phyloP scores from a whole-genome alignment of 2,113 vertebrate genomes.

The Tautogolabrus adspersus region DNA sequence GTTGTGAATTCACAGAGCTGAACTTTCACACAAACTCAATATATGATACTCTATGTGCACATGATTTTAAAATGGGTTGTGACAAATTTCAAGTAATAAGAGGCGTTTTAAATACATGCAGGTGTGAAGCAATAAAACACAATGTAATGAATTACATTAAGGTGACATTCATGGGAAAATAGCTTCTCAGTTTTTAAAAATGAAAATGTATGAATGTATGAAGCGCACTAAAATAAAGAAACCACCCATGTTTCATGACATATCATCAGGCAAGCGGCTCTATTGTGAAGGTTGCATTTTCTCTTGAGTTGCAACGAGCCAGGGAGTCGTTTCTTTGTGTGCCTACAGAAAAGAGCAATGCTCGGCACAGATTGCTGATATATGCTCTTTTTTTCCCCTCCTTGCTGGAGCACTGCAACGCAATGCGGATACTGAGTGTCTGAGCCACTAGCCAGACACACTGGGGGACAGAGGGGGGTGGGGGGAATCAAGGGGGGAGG shows the following conservation, averaged over 20 bases:
- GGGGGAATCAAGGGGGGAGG: background rate
- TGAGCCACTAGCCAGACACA: conserved; percentile 83
- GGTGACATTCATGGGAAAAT: background rate
- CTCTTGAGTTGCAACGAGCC: conserved; percentile 45
- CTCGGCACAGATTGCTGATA: conserved; percentile 84
- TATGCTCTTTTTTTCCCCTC: conserved; percentile 78
- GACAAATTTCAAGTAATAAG: background rate
- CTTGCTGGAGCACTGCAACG: conserved; percentile 80
- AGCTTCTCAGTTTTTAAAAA: background rate
- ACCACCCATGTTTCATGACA: conserved; percentile 15
- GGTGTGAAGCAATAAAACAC: background rate
- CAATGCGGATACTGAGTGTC: conserved; percentile 86
- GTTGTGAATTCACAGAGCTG: conserved; percentile 4
- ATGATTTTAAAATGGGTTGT: background rate
- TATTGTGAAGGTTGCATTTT: conserved; percentile 39
- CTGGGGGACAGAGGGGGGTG: conserved; percentile 64
- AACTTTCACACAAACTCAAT: conserved; percentile 14
- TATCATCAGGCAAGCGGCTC: conserved; percentile 17
- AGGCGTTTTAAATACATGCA: background rate
- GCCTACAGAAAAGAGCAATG: conserved; percentile 73
- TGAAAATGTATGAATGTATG: background rate
- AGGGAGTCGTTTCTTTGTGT: conserved; percentile 77
- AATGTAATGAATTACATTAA: background rate
- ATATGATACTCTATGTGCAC: background rate
- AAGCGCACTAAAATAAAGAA: conserved; percentile 7